These are phyloP conservation scores for Probosciger aterrimus DNA, from an alignment of 2,113 vertebrate genomes.

Conservation along the genomic window DNA sequence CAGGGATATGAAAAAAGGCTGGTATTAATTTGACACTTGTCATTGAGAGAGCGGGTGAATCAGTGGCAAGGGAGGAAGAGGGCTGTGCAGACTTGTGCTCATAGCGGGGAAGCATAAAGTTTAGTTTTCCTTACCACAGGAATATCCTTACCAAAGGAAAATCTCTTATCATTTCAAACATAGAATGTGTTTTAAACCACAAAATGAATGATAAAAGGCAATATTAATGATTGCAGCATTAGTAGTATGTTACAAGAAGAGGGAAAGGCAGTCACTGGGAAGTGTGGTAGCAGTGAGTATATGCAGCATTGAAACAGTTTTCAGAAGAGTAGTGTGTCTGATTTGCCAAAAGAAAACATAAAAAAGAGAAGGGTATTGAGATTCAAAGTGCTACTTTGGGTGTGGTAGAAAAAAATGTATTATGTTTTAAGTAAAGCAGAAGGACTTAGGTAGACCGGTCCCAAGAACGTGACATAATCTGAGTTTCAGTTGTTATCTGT, in stretches of 20 bases:
- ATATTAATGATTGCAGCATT: not conserved
- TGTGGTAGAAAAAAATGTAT: not conserved
- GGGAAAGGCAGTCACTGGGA: not conserved
- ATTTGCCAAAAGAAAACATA: not conserved
- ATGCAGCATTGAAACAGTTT: not conserved
- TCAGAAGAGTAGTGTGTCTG: not conserved
- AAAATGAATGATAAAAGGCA: not conserved
- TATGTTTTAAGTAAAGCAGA: not conserved
- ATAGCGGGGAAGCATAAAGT: not conserved
- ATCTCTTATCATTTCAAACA: not conserved
- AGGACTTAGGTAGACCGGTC: not conserved
- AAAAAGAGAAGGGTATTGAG: not conserved
- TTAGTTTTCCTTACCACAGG: not conserved
- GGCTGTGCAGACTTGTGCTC: not conserved
- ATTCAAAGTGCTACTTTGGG: not conserved
- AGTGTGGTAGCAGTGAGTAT: not conserved
- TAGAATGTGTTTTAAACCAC: not conserved
- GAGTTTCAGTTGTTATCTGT: not conserved
- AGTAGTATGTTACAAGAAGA: not conserved
- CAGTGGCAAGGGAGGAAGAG: not conserved
- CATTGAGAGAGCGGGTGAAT: not conserved
- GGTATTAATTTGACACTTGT: not conserved
- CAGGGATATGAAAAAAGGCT: not conserved
- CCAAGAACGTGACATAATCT: not conserved
- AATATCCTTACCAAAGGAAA: not conserved